Base-by-base conservation (phyloP, 2,888 invertebrate genomes). In the Pemphredon lugubris region DNA sequence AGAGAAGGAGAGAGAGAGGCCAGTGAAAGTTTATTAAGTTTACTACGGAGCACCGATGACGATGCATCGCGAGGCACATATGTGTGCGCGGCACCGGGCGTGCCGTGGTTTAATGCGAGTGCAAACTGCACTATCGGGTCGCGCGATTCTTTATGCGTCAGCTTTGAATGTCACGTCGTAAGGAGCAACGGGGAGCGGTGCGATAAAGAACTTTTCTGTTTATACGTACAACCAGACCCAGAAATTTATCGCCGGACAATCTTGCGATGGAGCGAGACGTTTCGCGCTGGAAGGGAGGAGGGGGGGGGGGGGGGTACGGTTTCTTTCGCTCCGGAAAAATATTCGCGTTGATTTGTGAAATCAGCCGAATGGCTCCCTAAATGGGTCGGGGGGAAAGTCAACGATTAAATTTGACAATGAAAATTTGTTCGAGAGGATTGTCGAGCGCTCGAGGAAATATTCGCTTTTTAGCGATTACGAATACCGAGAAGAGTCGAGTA, bases 11-110 rank as follows among this genome's bases (percentile, higher is more conserved):
- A 13, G 42, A 13, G 57, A 40, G 61, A 61, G 61, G 39, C 40
- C 67, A 60, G 79, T 74, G 79, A 80, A 80, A 79, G 79, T 75
- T 72, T 54, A 69, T 67, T 37, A 53, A 40, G 65, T 51, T 63
- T 51, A 44, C 37, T 54, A 57, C 64, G 58, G 48, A 59, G 47
- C 40, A 42, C 26, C 55, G 53, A 65, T 48, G 66, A 64, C 45
- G 60, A 64, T 45, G 55, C 44, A 32, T 37, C 13, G 21, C 30
- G 44, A 54, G n/a, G n/a, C n/a, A n/a, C n/a, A 16, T 40, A 18
- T 58, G 53, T 34, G 53, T 34, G 32, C 40, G 48, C 37, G 37
- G 23, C 18, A n/a, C 57, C 59, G 51, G 48, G 47, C 68, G 70
- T 63, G 72, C 39, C 45, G 26, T 42, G 64, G 42, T 73, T 79